phyloP scores from a whole-genome alignment of 2,888 invertebrate genomes.

The Acrobasis consociella region DNA sequence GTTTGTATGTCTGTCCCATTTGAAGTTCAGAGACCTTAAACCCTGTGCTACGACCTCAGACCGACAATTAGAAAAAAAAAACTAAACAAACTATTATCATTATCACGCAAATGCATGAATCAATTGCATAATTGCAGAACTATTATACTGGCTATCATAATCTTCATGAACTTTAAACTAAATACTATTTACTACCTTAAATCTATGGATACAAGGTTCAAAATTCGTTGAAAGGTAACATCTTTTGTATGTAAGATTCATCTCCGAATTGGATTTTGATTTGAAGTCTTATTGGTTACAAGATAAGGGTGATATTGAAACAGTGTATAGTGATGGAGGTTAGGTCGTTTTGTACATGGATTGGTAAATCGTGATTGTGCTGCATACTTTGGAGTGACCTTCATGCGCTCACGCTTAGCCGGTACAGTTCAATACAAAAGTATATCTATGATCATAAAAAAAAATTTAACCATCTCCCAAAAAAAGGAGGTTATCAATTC shows the following conservation, averaged over 20 bases:
- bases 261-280: background rate
- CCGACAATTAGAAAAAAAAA: conserved; percentile 26
- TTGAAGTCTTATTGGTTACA: background rate
- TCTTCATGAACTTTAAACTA: background rate
- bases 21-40: conserved; percentile 20
- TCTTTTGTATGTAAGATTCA: conserved; percentile 5
- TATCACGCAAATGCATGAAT: conserved; percentile 34
- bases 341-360: conserved; percentile 38
- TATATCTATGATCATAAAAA: conserved; percentile 19
- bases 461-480: too few species aligned
- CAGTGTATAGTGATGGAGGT: conserved; percentile 20
- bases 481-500: too few species aligned
- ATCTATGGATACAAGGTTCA: background rate
- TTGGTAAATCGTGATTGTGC: conserved; percentile 61
- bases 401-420: conserved; percentile 63
- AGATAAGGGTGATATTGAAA: conserved; percentile 26
- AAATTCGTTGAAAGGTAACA: background rate
- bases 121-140: conserved; percentile 46
- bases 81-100: conserved; percentile 32
- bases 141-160: conserved; percentile 18
- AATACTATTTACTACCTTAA: background rate
- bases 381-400: conserved; percentile 72
- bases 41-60: conserved; percentile 21
- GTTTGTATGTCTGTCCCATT: background rate
- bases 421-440: conserved; percentile 48